Percentiles rank a stretch among this genome's conserved stretches.
These are phyloP conservation scores for Ptilodon capucinus DNA, from an alignment of 2,888 invertebrate species.

Conservation along the genomic window DNA sequence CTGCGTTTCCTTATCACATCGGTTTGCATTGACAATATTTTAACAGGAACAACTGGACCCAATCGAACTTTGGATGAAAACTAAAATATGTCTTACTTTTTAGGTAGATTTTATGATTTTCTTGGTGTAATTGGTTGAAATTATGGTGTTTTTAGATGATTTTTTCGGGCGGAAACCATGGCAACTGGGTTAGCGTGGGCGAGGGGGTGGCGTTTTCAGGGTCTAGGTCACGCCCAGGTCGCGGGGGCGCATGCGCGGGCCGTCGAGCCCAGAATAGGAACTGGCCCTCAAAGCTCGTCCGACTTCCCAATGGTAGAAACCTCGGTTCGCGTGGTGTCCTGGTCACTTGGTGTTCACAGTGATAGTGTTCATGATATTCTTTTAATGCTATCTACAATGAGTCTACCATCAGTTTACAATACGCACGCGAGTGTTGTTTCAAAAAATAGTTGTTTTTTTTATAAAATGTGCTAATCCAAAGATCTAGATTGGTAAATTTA, in stretches of 20 bases:
- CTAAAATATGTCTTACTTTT: no score
- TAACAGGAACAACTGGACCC: neutral
- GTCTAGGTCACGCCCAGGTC: slow-evolving; percentile 82
- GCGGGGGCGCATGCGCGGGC: slow-evolving; percentile 65
- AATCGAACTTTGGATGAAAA: neutral
- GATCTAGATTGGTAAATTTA: no score
- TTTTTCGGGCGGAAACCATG: slow-evolving; percentile 58
- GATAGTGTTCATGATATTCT: neutral
- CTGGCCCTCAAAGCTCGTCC: slow-evolving; percentile 51
- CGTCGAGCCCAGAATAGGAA: slow-evolving; percentile 48
- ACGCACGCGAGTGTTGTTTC: no score
- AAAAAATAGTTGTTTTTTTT: no score
- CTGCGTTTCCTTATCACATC: slow-evolving; percentile 48
- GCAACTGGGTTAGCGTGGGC: slow-evolving; percentile 66
- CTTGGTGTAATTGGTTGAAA: slow-evolving; percentile 16
- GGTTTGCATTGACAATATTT: slow-evolving; percentile 16
- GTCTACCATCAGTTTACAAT: neutral
- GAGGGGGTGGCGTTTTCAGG: slow-evolving; percentile 76
- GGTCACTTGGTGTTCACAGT: neutral
- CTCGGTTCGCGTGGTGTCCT: slow-evolving; percentile 17
- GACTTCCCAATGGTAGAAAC: slow-evolving; percentile 54
- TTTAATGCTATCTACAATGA: neutral
- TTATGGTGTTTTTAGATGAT: slow-evolving; percentile 34
- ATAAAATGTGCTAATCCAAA: no score
- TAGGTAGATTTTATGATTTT: slow-evolving; percentile 1